Percentiles rank a stretch among this genome's conserved stretches.
These are phyloP conservation scores for Lepidurus arcticus DNA, from an alignment of 1,140 invertebrate genomes.

Conservation along the genomic window DNA sequence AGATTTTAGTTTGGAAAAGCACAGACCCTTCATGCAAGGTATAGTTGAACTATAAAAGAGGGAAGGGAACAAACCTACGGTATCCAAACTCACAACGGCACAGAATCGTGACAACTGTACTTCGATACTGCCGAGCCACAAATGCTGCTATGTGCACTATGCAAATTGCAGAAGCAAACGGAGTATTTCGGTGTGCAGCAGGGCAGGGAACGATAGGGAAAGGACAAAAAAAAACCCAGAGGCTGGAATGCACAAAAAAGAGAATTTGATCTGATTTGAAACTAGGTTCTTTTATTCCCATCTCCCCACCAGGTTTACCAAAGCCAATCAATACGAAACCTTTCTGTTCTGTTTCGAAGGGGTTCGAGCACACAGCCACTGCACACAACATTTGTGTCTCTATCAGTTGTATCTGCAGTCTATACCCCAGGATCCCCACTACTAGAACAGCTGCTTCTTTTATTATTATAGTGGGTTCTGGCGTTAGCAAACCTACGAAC, in stretches of 20 bases:
- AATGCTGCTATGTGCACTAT: too few species aligned
- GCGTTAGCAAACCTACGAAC: slow-evolving; percentile 5
- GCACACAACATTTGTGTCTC: slow-evolving; percentile 1
- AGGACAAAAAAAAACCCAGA: too few species aligned
- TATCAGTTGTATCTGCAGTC: slow-evolving; percentile 15
- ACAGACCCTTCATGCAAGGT: too few species aligned
- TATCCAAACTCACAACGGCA: too few species aligned
- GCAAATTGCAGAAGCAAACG: too few species aligned
- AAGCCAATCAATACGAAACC: slow-evolving; percentile 18
- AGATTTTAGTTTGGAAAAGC: too few species aligned
- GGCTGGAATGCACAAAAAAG: not conserved
- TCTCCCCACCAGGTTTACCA: slow-evolving; percentile 5
- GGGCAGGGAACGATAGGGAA: too few species aligned
- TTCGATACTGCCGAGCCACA: too few species aligned
- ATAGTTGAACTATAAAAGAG: too few species aligned
- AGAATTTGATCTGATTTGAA: not conserved
- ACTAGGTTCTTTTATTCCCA: not conserved
- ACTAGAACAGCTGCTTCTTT: slow-evolving; percentile 1
- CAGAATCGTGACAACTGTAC: too few species aligned
- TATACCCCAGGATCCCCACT: not conserved
- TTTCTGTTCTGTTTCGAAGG: not conserved
- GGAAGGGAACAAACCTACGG: too few species aligned
- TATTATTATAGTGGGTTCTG: not conserved
- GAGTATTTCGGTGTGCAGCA: too few species aligned
- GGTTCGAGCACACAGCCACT: not conserved